These are phyloP conservation scores for Drosophila carrolli DNA, from an alignment of 1,140 invertebrate species.

Conservation along the genomic window DNA sequence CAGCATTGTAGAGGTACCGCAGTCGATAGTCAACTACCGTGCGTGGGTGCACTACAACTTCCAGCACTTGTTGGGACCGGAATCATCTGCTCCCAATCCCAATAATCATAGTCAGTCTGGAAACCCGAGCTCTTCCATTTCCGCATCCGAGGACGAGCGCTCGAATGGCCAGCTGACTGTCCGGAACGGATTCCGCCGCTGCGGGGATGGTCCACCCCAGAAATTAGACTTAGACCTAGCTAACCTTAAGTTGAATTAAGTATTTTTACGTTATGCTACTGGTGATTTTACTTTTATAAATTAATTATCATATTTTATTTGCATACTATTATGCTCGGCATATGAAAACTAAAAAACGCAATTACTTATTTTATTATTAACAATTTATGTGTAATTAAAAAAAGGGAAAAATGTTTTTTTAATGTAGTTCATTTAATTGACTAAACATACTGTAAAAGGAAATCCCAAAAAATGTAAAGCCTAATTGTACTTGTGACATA, in stretches of 20 bases:
- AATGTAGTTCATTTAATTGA: neutral
- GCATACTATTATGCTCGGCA: slow-evolving; percentile 19
- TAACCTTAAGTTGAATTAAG: slow-evolving; percentile 11
- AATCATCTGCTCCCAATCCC: neutral
- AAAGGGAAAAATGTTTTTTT: neutral
- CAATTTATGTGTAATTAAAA: neutral
- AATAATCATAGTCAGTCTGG: neutral
- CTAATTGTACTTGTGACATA: neutral
- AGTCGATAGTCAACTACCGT: slow-evolving; percentile 36
- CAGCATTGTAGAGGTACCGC: slow-evolving; percentile 47
- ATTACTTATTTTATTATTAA: neutral
- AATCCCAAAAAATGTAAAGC: neutral
- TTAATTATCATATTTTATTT: slow-evolving; percentile 1
- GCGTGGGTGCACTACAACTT: slow-evolving; percentile 63
- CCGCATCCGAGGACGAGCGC: slow-evolving; percentile 12
- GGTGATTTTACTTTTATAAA: slow-evolving; percentile 15
- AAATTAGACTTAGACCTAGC: slow-evolving; percentile 4
- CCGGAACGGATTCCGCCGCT: slow-evolving; percentile 11
- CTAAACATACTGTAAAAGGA: neutral
- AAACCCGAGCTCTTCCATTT: neutral
- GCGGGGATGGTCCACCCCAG: neutral
- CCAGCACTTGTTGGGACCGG: slow-evolving; percentile 13
- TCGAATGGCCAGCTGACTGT: neutral
- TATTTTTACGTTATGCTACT: slow-evolving; percentile 14
- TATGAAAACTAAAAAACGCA: slow-evolving; percentile 3